These are phyloP conservation scores for Amblyornis subalaris DNA, from an alignment of 2,113 vertebrate genomes.

Conservation along the genomic window DNA sequence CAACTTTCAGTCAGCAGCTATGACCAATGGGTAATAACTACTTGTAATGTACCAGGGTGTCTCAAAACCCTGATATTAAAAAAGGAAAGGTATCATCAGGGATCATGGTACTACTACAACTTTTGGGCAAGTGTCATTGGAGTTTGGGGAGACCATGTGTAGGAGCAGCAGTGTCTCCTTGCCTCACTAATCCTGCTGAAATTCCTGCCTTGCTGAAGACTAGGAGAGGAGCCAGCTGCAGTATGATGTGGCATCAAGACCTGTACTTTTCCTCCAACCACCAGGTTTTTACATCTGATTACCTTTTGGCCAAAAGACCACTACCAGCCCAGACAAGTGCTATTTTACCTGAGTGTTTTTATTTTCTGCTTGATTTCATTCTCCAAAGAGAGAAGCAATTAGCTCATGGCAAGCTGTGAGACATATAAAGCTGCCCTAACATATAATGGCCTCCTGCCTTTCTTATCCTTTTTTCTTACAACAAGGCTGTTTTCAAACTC, in stretches of 20 bases:
- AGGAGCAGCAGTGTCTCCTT: background rate
- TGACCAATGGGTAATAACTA: background rate
- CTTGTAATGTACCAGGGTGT: background rate
- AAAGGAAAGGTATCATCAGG: background rate
- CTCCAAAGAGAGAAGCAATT: background rate
- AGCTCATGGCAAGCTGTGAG: background rate
- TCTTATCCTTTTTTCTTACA: background rate
- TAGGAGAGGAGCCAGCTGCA: background rate
- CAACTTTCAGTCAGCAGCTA: background rate
- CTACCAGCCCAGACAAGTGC: background rate
- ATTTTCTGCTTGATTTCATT: background rate
- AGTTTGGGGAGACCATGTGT: background rate
- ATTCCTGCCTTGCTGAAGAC: background rate
- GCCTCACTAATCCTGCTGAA: background rate
- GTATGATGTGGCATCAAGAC: background rate
- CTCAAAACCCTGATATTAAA: background rate
- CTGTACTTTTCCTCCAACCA: background rate
- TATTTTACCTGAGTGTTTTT: background rate
- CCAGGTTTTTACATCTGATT: background rate
- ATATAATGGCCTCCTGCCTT: background rate
- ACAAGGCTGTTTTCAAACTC: background rate
- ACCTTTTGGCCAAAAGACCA: background rate
- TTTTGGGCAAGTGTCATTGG: background rate
- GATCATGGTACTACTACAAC: background rate
- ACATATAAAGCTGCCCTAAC: background rate